Evolutionary conservation across 2,113 vertebrate species (phyloP), one percentile per base, ranked within the genome.

Genomic region (Ardeotis arabs): DNA sequence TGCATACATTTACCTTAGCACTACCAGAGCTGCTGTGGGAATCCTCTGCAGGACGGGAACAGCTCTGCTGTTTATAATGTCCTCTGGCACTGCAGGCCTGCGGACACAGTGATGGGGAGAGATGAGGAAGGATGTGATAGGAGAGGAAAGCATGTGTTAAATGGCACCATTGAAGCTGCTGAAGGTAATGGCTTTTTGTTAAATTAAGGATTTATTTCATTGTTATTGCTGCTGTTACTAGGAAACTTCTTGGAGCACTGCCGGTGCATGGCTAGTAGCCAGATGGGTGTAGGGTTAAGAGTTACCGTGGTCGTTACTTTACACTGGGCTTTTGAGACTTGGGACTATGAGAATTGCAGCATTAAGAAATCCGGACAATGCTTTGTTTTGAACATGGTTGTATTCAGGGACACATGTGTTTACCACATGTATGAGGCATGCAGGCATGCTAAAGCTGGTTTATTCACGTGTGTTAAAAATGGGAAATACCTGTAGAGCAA

Each of bases 401-500:
- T 66, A 6, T 55, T 83, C 31, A 67, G 53, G 53, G 9, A 16
- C 59, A 35, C 2, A 0, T 0, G 0, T 62, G 24, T 41, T 76
- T 64, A 53, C n/a, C 67, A 45, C 58, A n/a, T 23, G 7, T 55
- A 8, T 55, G 52, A 75, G 44, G 25, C 33, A 6, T 19, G 15
- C n/a, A 56, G 55, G 55, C 10, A 11, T 33, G 23, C 19, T 41
- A 31, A 84, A 80, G 12, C 31, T 59, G 25, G 4, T 12, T 73
- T 77, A 45, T 93, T 76, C 29, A 23, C 4, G 2, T 21, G 8
- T 44, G 18, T 92, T 86, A 87, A 84, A n/a, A 89, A 67, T 63
- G 47, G 16, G 14, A 80, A 37, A 62, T 66, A 5, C 41, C 64
- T 58, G 27, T 53, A 15, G 31, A 41, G 21, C 14, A 21, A 4